Percentiles rank a stretch among this genome's conserved stretches.
Conservation (phyloP, 1,140 invertebrate species). For the Calosoma granatense region DNA sequence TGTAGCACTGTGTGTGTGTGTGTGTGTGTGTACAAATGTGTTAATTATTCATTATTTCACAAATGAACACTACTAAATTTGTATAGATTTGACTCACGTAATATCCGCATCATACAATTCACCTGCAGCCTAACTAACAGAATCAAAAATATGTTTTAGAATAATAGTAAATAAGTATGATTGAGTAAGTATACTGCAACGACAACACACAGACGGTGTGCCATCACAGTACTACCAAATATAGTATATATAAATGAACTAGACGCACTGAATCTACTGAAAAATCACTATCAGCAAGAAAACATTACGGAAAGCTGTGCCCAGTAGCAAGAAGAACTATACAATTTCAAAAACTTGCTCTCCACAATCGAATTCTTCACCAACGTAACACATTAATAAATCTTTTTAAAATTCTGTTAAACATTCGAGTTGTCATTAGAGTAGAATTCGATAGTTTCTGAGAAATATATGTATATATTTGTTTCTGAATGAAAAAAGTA, state of each 20-base stretch:
- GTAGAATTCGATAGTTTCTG: too few species aligned
- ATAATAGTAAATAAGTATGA: background rate
- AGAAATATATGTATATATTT: too few species aligned
- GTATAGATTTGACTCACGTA: background rate
- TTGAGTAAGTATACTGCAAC: background rate
- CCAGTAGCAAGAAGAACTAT: background rate
- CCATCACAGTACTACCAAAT: background rate
- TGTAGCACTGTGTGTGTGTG: too few species aligned
- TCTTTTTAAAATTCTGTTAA: too few species aligned
- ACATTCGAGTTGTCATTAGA: too few species aligned
- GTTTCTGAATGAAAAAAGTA: too few species aligned
- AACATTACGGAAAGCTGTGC: background rate
- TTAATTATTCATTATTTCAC: background rate
- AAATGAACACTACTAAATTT: background rate
- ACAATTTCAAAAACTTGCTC: background rate
- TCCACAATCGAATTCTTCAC: too few species aligned
- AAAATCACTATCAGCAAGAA: background rate
- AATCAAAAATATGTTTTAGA: slow-evolving; percentile 1
- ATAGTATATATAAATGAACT: background rate
- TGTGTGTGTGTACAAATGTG: too few species aligned
- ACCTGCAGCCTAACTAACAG: background rate
- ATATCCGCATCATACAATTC: background rate
- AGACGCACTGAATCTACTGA: background rate
- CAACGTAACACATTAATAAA: too few species aligned
- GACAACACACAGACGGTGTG: background rate